Evolutionary conservation across 2,888 invertebrate species (phyloP).

Genomic region (Leucophenga maculata): DNA sequence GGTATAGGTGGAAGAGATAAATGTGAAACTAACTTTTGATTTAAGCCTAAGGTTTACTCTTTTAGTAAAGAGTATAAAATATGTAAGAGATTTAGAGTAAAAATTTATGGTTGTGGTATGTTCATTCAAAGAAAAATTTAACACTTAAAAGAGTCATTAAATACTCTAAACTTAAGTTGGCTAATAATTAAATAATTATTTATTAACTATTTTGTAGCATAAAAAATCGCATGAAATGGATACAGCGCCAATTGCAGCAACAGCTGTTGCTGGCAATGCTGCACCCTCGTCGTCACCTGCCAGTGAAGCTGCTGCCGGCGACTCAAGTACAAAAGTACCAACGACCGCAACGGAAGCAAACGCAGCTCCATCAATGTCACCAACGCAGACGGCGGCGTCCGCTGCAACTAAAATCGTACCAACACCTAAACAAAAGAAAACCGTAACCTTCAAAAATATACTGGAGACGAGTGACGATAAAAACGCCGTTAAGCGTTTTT

Average conservation of each 20-base stretch:
- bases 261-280: not conserved
- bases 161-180: not conserved
- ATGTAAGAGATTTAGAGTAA: too few relatives aligned
- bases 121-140: too few relatives aligned
- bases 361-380: constrained; percentile 17
- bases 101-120: too few relatives aligned
- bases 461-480: constrained; percentile 77
- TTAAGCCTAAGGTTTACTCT: too few relatives aligned
- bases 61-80: too few relatives aligned
- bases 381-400: constrained; percentile 17
- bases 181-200: constrained; percentile 28
- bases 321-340: constrained; percentile 26
- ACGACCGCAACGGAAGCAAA: constrained; percentile 20
- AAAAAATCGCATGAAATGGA: constrained; percentile 52
- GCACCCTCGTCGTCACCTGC: not conserved
- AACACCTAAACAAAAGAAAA: constrained; percentile 74
- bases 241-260: constrained; percentile 45
- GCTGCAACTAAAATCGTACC: constrained; percentile 23
- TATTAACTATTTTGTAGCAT: constrained; percentile 45
- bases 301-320: not conserved
- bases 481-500: constrained; percentile 75
- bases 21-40: too few relatives aligned
- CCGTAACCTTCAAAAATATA: constrained; percentile 78
- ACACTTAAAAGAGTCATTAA: too few relatives aligned
- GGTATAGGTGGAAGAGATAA: not conserved